phyloP scores from a whole-genome alignment of 2,113 vertebrate genomes.

The Pterocles burchelli region DNA sequence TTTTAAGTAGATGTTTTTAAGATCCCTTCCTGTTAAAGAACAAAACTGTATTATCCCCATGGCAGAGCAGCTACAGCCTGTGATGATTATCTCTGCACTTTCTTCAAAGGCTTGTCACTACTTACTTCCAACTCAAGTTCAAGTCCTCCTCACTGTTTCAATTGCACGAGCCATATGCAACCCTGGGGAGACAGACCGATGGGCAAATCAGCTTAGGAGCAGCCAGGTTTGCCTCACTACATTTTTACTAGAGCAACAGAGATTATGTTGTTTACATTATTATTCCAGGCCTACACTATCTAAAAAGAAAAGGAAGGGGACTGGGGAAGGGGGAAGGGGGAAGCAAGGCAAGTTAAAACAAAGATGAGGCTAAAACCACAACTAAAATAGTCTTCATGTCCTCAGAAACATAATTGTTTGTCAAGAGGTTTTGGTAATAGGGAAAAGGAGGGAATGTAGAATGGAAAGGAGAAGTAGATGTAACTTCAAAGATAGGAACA shows the following conservation, averaged over 20 bases:
- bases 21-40: not conserved
- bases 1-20: not conserved
- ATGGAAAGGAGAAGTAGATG: conserved; percentile 29
- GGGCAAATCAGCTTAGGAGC: not conserved
- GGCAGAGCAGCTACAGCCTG: not conserved
- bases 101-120: not conserved
- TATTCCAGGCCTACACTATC: conserved; percentile 7
- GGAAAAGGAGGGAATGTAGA: not conserved
- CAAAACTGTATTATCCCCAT: not conserved
- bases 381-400: conserved; percentile 3
- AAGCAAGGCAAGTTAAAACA: conserved; percentile 47
- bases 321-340: not conserved
- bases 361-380: conserved; percentile 47
- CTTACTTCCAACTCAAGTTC: not conserved
- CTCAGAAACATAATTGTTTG: conserved; percentile 39
- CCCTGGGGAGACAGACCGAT: not conserved
- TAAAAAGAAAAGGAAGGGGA: not conserved
- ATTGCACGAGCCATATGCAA: not conserved
- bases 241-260: not conserved
- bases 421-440: not conserved
- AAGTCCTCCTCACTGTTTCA: not conserved
- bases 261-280: conserved; percentile 6
- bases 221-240: not conserved
- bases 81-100: not conserved
- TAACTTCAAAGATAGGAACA: conserved; percentile 71